These are phyloP conservation scores for Pharmacophagus antenor DNA, from an alignment of 2,888 invertebrate genomes.

Conservation along the genomic window DNA sequence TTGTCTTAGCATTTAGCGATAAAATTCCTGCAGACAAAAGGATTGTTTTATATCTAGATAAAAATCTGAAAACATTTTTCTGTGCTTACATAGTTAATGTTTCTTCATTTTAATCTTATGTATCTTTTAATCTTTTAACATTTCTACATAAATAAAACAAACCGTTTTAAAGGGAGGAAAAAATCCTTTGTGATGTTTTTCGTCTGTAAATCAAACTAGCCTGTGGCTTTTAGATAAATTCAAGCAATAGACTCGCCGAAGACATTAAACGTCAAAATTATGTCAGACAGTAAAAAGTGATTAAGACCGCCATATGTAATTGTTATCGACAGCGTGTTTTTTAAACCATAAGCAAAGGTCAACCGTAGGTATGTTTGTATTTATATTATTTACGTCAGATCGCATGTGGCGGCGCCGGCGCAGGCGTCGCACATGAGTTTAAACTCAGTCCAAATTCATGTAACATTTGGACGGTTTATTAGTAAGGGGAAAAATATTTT, in stretches of 20 bases:
- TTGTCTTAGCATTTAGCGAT: neutral
- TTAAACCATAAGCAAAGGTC: conserved; percentile 32
- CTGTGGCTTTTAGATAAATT: too few species aligned
- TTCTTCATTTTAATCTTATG: too few species aligned
- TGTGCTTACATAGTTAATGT: too few species aligned
- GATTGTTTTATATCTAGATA: too few species aligned
- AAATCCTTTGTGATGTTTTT: too few species aligned
- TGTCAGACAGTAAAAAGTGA: conserved; percentile 10
- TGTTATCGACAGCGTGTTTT: conserved; percentile 17
- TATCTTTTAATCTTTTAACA: too few species aligned
- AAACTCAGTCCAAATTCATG: conserved; percentile 37
- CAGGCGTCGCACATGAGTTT: conserved; percentile 43
- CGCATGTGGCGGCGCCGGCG: conserved; percentile 60
- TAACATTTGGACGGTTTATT: conserved; percentile 30
- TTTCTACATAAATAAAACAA: too few species aligned
- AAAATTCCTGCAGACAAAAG: too few species aligned
- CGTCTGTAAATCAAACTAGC: too few species aligned
- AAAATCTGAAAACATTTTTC: too few species aligned
- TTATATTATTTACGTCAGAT: conserved; percentile 18
- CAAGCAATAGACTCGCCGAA: too few species aligned
- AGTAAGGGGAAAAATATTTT: conserved; percentile 38
- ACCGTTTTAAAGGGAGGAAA: too few species aligned
- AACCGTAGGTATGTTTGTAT: conserved; percentile 25
- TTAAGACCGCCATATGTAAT: conserved; percentile 9
- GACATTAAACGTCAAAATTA: neutral